A percentile compares a stretch with the other conserved stretches of the same genome.
Conservation (phyloP, 2,113 vertebrate species). For the Notiomystis cincta region DNA sequence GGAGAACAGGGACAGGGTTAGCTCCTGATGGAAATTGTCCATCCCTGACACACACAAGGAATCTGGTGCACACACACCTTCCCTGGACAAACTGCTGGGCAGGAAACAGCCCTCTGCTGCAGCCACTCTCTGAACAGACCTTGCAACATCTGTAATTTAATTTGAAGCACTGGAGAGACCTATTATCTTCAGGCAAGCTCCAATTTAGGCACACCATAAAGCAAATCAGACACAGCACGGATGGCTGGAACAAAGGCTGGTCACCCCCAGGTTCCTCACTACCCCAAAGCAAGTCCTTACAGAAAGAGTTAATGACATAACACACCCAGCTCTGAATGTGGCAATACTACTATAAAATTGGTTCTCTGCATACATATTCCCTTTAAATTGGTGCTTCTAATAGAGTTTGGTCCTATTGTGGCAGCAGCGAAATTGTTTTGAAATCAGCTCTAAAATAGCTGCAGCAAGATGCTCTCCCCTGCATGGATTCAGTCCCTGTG, state of each 20-base stretch:
- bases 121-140: background rate
- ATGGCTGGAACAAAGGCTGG: background rate
- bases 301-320: background rate
- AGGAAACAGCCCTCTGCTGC: background rate
- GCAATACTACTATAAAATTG: background rate
- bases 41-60: fast-evolving
- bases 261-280: background rate
- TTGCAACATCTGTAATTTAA: slow-evolving; percentile 52
- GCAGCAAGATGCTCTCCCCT: background rate
- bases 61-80: background rate
- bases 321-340: background rate
- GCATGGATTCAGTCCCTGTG: background rate
- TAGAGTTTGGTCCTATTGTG: background rate
- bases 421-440: background rate
- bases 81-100: background rate
- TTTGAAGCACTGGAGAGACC: slow-evolving; percentile 32
- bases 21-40: background rate
- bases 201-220: slow-evolving; percentile 32
- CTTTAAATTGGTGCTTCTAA: background rate
- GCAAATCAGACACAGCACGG: slow-evolving; percentile 15
- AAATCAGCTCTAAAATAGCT: background rate
- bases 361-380: background rate
- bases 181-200: slow-evolving; percentile 3
- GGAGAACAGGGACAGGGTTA: background rate
- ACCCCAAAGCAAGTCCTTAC: background rate